phyloP scores from a whole-genome alignment of 2,888 invertebrate genomes.

The Stenurella melanura region DNA sequence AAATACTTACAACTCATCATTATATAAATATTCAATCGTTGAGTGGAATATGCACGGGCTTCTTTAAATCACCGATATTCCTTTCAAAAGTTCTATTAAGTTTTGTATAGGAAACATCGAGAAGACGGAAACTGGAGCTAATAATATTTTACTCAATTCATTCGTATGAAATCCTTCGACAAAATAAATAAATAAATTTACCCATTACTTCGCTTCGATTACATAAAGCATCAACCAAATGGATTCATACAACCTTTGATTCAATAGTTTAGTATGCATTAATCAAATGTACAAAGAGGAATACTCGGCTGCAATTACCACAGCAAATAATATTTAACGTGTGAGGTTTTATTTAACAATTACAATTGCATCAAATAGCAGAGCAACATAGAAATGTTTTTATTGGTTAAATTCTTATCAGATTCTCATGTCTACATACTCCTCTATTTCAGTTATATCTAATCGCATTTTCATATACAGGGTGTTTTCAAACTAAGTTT shows the following conservation, averaged over 20 bases:
- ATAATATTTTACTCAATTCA: not conserved
- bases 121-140: too few relatives aligned
- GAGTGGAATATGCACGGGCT: not conserved
- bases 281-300: not conserved
- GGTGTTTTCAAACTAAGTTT: too few relatives aligned
- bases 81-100: not conserved
- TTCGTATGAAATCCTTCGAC: not conserved
- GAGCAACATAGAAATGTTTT: too few relatives aligned
- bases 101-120: too few relatives aligned
- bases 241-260: not conserved
- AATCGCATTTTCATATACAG: too few relatives aligned
- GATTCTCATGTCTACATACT: too few relatives aligned
- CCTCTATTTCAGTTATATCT: too few relatives aligned
- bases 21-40: not conserved
- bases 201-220: not conserved
- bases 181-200: not conserved
- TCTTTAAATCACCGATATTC: not conserved
- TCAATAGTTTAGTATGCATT: not conserved
- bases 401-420: too few relatives aligned
- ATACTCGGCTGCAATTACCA: not conserved
- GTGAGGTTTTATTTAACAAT: too few relatives aligned
- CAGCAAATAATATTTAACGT: not conserved
- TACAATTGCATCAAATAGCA: too few relatives aligned
- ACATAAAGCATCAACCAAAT: not conserved
- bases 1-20: too few relatives aligned